Conservation (phyloP, 1,140 invertebrate species). For the Drosophila cardini region DNA sequence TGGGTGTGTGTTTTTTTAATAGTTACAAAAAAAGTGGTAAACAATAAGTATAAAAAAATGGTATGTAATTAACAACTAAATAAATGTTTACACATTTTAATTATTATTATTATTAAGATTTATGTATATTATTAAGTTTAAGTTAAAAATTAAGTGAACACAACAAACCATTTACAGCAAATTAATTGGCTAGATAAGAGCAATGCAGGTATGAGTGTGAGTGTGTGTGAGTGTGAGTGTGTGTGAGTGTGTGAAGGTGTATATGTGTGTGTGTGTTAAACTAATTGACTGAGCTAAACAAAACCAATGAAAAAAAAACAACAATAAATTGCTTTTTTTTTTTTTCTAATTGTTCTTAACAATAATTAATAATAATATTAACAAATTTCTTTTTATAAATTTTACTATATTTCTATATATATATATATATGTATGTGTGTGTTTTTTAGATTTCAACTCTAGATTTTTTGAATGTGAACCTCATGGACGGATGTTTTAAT, state of each 20-base stretch:
- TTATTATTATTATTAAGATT: constrained; percentile 15
- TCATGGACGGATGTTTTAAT: constrained; percentile 82
- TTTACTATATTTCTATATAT: neutral
- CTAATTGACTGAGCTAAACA: constrained; percentile 56
- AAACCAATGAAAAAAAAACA: constrained; percentile 35
- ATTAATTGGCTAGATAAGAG: constrained; percentile 75
- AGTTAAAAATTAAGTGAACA: constrained; percentile 71
- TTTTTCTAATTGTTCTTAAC: neutral
- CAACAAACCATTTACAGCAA: constrained; percentile 77
- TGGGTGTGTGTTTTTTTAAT: constrained; percentile 14
- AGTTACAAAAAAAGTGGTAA: constrained; percentile 18
- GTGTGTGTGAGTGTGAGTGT: constrained; percentile 32
- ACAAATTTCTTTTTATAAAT: constrained; percentile 5
- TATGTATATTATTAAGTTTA: constrained; percentile 25
- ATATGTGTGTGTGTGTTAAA: constrained; percentile 51
- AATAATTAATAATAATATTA: constrained; percentile 17
- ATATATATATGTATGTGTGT: neutral
- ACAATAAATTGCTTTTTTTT: constrained; percentile 36
- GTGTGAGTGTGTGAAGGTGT: constrained; percentile 6
- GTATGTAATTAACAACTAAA: constrained; percentile 38
- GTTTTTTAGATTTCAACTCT: neutral
- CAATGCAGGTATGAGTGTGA: constrained; percentile 47
- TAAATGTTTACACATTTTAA: constrained; percentile 10
- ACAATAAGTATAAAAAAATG: constrained; percentile 46
- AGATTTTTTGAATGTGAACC: constrained; percentile 71